Conservation (phyloP, 2,113 vertebrate species). For the Phrynosoma blainvillii region DNA sequence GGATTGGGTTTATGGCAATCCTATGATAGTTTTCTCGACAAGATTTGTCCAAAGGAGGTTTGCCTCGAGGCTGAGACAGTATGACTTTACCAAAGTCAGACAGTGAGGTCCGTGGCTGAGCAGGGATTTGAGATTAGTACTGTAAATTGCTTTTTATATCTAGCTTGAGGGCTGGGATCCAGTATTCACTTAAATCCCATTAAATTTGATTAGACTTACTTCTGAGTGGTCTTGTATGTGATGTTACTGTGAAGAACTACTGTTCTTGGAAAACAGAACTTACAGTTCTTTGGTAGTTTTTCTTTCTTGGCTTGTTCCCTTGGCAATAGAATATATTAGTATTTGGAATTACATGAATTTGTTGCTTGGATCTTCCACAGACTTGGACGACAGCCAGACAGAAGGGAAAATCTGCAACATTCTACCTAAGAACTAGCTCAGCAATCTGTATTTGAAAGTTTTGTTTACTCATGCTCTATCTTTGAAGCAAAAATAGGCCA, state of each 20-base stretch:
- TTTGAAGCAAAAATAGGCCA: neutral
- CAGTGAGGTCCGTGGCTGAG: too few species aligned
- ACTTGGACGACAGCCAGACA: neutral
- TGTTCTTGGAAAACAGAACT: neutral
- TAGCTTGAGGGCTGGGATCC: too few species aligned
- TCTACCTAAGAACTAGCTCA: neutral
- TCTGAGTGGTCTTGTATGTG: neutral
- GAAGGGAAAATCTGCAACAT: neutral
- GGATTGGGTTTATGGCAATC: too few species aligned
- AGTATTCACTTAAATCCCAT: too few species aligned
- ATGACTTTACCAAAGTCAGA: too few species aligned
- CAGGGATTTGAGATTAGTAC: too few species aligned
- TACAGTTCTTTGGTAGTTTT: neutral
- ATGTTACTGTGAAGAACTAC: neutral
- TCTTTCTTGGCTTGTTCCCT: neutral
- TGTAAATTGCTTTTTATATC: too few species aligned
- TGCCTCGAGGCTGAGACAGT: too few species aligned
- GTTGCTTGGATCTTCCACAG: neutral
- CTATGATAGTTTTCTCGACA: too few species aligned
- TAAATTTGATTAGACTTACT: neutral
- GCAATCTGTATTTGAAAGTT: neutral
- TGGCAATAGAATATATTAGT: neutral
- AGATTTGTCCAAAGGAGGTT: too few species aligned
- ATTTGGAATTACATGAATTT: neutral
- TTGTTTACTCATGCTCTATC: accelerated